A percentile compares a stretch with the other conserved stretches of the same genome.
These are phyloP conservation scores for Antedon mediterranea DNA, from an alignment of 53 echinoderm and acorn worm species.

Conservation along the genomic window DNA sequence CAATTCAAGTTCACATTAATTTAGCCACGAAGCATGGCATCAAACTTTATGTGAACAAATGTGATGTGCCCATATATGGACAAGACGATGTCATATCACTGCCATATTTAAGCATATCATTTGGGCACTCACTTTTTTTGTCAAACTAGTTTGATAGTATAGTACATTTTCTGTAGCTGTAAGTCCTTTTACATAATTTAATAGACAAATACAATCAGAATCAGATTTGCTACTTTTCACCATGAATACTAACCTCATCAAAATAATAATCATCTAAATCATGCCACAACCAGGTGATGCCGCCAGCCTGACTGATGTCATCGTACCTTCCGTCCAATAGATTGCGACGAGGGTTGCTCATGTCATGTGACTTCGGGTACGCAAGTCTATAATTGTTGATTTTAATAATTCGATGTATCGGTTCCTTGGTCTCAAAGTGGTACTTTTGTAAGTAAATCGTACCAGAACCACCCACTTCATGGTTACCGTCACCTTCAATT, in stretches of 20 bases:
- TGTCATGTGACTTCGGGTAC: constrained; percentile 37
- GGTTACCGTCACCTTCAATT: constrained; percentile 22
- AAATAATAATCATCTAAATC: constrained; percentile 45
- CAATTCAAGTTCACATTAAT: no score
- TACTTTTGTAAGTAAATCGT: constrained; percentile 66
- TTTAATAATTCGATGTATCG: constrained; percentile 50
- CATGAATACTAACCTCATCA: constrained; percentile 54
- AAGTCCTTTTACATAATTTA: no score
- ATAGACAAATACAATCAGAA: no score
- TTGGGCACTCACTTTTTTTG: no score
- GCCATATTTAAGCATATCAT: no score
- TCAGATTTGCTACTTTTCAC: no score
- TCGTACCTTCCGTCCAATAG: constrained; percentile 53
- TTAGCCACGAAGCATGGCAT: no score
- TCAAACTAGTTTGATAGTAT: no score
- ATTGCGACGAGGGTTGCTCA: constrained; percentile 30
- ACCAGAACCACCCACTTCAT: constrained; percentile 65
- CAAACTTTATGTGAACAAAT: no score
- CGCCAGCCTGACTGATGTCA: constrained; percentile 58
- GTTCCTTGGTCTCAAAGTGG: constrained; percentile 5
- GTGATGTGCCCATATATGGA: no score
- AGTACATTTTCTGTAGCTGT: no score
- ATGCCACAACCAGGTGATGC: constrained; percentile 84
- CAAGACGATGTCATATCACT: no score
- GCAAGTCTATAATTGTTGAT: constrained; percentile 58